A percentile compares a stretch with the other conserved stretches of the same genome.
Conservation (phyloP, 2,888 invertebrate species). For the Lithophane socia region DNA sequence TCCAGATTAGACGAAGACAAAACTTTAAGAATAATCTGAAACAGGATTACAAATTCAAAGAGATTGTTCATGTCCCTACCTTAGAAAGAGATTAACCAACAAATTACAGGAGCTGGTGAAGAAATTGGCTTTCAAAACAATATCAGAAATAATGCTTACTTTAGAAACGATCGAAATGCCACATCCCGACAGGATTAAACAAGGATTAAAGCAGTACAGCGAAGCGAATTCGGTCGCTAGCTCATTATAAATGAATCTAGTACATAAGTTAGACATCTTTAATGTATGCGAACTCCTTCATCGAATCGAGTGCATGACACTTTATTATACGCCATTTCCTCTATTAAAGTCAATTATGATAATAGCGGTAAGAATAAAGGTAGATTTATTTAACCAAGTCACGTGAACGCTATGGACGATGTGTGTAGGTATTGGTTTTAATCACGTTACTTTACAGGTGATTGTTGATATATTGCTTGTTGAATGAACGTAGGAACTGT, state of each 20-base stretch:
- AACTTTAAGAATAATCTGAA: neutral
- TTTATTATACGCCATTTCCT: slow-evolving; percentile 75
- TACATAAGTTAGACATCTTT: neutral
- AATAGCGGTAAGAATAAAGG: slow-evolving; percentile 74
- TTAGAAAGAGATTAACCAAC: slow-evolving; percentile 14
- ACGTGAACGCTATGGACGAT: slow-evolving; percentile 67
- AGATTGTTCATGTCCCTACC: neutral
- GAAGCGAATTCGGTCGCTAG: neutral
- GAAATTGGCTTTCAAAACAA: slow-evolving; percentile 6
- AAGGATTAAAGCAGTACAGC: slow-evolving; percentile 1
- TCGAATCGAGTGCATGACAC: slow-evolving; percentile 50
- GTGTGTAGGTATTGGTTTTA: slow-evolving; percentile 24
- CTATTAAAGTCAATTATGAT: slow-evolving; percentile 79
- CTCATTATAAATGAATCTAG: slow-evolving; percentile 3
- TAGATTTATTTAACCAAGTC: slow-evolving; percentile 70
- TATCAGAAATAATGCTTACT: neutral
- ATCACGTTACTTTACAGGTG: slow-evolving; percentile 24
- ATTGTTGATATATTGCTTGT: slow-evolving; percentile 43
- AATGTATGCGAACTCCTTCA: neutral
- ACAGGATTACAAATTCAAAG: slow-evolving; percentile 12
- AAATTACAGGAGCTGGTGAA: neutral
- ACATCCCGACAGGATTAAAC: neutral
- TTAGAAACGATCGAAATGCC: neutral
- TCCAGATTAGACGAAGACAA: slow-evolving; percentile 5
- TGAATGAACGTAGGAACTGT: slow-evolving; percentile 19